Evolutionary conservation across 2,113 vertebrate genomes (phyloP).

Genomic region (Rhabdornis inornatus): DNA sequence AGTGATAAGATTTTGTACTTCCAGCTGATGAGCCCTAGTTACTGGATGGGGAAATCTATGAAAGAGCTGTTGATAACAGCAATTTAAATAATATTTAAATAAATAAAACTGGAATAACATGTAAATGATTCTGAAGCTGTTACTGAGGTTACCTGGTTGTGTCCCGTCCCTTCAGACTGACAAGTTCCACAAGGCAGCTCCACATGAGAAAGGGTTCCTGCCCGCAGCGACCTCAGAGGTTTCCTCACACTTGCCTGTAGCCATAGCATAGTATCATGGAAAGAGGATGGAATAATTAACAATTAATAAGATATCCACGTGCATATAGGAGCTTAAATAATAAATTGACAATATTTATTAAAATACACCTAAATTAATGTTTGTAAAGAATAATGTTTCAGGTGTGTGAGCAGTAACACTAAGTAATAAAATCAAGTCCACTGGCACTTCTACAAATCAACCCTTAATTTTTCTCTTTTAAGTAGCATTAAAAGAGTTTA

Average conservation of each 20-base stretch:
- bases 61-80: background rate
- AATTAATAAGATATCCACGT: background rate
- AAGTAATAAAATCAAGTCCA: background rate
- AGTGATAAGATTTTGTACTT: background rate
- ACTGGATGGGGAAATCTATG: background rate
- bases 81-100: too few species aligned
- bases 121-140: background rate
- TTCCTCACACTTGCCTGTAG: background rate
- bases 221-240: background rate
- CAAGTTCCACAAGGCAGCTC: background rate
- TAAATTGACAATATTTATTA: background rate
- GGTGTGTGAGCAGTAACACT: background rate
- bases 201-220: background rate
- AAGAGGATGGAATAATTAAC: background rate
- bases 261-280: background rate
- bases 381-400: background rate
- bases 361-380: background rate
- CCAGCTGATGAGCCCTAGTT: background rate
- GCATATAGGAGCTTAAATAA: background rate
- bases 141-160: background rate
- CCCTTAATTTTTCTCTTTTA: background rate
- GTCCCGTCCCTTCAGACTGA: background rate
- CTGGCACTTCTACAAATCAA: background rate
- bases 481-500: background rate
- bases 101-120: background rate